A percentile compares a stretch with the other conserved stretches of the same genome.
These are phyloP conservation scores for Cephus runcator DNA, from an alignment of 2,888 invertebrate species.

Conservation along the genomic window DNA sequence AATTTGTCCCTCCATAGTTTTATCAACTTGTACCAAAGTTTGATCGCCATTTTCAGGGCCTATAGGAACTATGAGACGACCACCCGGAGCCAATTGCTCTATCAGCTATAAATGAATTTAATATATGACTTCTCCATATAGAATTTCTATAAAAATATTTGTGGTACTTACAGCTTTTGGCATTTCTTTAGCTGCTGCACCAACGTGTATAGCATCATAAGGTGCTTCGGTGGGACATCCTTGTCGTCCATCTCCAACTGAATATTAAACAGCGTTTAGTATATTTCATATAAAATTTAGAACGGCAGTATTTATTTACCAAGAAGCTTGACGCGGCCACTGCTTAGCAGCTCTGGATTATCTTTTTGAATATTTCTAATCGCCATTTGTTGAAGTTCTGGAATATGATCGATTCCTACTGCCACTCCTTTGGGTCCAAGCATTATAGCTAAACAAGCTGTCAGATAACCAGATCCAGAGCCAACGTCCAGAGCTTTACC, in stretches of 20 bases:
- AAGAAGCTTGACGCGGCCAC: slow-evolving; percentile 76
- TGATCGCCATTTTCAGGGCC: slow-evolving; percentile 89
- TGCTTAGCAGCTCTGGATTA: slow-evolving; percentile 76
- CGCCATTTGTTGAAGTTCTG: slow-evolving; percentile 81
- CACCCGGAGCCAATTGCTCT: slow-evolving; percentile 90
- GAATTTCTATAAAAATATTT: not conserved
- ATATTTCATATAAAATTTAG: not conserved
- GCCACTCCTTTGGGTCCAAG: slow-evolving; percentile 76
- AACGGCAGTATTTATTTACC: slow-evolving; percentile 65
- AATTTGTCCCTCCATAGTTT: slow-evolving; percentile 82
- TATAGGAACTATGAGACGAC: slow-evolving; percentile 91
- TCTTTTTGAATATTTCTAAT: slow-evolving; percentile 80
- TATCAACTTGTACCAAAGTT: slow-evolving; percentile 89
- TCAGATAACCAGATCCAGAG: slow-evolving; percentile 93
- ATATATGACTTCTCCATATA: not conserved
- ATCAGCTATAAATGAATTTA: slow-evolving; percentile 70
- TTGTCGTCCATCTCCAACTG: slow-evolving; percentile 89
- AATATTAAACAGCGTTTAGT: slow-evolving; percentile 26
- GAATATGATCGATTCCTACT: slow-evolving; percentile 92
- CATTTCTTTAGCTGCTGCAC: slow-evolving; percentile 84
- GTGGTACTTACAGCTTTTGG: slow-evolving; percentile 75
- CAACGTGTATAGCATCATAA: slow-evolving; percentile 93
- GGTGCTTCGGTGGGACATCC: slow-evolving; percentile 82
- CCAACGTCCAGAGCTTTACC: slow-evolving; percentile 90
- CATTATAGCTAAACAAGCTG: slow-evolving; percentile 90